Percentiles rank a stretch among this genome's conserved stretches.
Conservation (phyloP, 1,140 invertebrate species). For the Plutomurus gul region DNA sequence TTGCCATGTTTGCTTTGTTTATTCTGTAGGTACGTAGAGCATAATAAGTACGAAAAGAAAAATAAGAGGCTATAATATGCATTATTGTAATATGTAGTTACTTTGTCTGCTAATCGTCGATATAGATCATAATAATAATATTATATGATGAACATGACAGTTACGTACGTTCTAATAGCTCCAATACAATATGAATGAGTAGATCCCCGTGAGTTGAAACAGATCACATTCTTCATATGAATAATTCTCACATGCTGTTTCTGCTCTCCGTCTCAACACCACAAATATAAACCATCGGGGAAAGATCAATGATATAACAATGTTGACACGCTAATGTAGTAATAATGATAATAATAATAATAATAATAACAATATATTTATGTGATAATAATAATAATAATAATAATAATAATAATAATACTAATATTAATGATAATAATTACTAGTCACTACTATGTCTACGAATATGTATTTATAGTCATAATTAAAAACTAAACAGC, state of each 20-base stretch:
- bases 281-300: conserved; percentile 2
- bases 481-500: conserved; percentile 14
- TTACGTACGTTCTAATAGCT: conserved; percentile 22
- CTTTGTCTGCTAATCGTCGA: conserved; percentile 16
- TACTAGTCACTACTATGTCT: not conserved
- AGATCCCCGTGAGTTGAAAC: conserved; percentile 10
- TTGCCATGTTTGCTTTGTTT: conserved; percentile 8
- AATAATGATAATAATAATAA: conserved; percentile 7
- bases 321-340: conserved; percentile 5
- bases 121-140: not conserved
- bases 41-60: conserved; percentile 33
- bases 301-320: conserved; percentile 30
- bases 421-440: conserved; percentile 4
- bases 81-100: conserved; percentile 15
- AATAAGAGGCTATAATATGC: conserved; percentile 29
- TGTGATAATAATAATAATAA: no score
- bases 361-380: conserved; percentile 27
- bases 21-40: conserved; percentile 27
- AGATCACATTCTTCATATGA: not conserved
- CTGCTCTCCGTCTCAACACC: conserved; percentile 6
- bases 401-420: conserved; percentile 18
- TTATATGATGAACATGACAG: conserved; percentile 22
- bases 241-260: not conserved
- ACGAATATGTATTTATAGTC: not conserved
- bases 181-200: conserved; percentile 33